Evolutionary conservation across 2,797 vertebrate genomes (phyloP).

Genomic region (Rhinoraja longicauda): DNA sequence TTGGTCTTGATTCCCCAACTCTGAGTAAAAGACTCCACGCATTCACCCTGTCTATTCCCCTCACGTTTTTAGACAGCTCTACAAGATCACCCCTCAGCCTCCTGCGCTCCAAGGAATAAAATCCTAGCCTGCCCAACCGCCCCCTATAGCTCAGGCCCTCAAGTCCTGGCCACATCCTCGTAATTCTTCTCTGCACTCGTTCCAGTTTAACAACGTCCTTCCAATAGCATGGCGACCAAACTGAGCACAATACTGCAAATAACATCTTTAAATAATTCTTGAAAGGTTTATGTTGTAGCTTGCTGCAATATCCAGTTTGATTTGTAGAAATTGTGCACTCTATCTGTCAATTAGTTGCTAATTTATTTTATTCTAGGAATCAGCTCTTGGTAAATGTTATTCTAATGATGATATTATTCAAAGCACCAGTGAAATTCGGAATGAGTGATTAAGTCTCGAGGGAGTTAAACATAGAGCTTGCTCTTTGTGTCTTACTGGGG

Average conservation of each 20-base stretch:
- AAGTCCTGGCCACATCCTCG: too few species aligned
- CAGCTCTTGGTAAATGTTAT: neutral
- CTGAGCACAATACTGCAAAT: neutral
- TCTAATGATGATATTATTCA: constrained; percentile 19
- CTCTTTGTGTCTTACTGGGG: neutral
- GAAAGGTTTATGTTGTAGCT: neutral
- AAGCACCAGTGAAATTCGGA: neutral
- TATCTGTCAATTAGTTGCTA: constrained; percentile 10
- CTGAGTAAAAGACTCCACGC: too few species aligned
- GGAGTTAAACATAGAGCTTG: neutral
- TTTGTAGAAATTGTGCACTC: neutral
- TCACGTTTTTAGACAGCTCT: too few species aligned
- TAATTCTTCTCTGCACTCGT: too few species aligned
- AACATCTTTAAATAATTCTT: neutral
- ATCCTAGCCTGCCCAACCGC: too few species aligned
- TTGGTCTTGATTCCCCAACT: too few species aligned
- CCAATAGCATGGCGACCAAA: too few species aligned
- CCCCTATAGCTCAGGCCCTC: too few species aligned
- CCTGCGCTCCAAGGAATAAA: too few species aligned
- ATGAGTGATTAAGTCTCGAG: constrained; percentile 1
- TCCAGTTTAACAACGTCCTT: too few species aligned
- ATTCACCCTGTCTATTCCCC: too few species aligned
- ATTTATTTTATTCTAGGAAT: constrained; percentile 9
- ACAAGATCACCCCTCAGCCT: too few species aligned
- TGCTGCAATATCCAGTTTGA: neutral